Conservation (phyloP, 2,797 vertebrate species). For the Lindbergichthys nudifrons region DNA sequence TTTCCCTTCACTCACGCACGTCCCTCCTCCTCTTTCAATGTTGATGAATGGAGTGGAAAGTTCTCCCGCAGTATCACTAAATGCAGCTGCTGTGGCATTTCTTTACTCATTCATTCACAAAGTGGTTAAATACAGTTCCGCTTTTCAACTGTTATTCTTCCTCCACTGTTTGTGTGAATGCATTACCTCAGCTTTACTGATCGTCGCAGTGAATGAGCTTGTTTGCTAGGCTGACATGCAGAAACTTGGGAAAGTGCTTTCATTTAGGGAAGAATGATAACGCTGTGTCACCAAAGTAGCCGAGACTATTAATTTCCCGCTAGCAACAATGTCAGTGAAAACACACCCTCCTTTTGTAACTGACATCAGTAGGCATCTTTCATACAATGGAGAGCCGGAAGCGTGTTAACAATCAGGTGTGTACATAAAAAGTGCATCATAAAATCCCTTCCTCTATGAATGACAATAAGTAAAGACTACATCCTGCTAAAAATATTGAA, state of each 20-base stretch:
- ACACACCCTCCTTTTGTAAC: slow-evolving; percentile 34
- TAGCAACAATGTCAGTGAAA: slow-evolving; percentile 40
- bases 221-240: slow-evolving; percentile 48
- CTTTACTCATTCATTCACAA: slow-evolving; percentile 50
- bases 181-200: slow-evolving; percentile 48
- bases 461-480: slow-evolving; percentile 31
- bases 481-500: slow-evolving; percentile 9
- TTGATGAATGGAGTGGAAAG: slow-evolving; percentile 65
- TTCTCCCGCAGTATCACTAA: slow-evolving; percentile 56
- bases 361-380: slow-evolving; percentile 17
- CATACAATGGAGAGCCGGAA: slow-evolving; percentile 29
- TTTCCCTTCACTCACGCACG: slow-evolving; percentile 22
- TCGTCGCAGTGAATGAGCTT: slow-evolving; percentile 41
- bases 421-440: slow-evolving; percentile 16
- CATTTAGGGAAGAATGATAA: slow-evolving; percentile 55
- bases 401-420: slow-evolving; percentile 1
- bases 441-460: background rate
- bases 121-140: slow-evolving; percentile 51
- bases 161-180: slow-evolving; percentile 34
- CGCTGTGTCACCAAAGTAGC: slow-evolving; percentile 54
- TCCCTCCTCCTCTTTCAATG: slow-evolving; percentile 32
- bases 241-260: slow-evolving; percentile 52
- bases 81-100: slow-evolving; percentile 62
- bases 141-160: slow-evolving; percentile 34
- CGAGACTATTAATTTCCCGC: slow-evolving; percentile 47